phyloP scores from a whole-genome alignment of 2,113 vertebrate species.

The Passerina amoena region DNA sequence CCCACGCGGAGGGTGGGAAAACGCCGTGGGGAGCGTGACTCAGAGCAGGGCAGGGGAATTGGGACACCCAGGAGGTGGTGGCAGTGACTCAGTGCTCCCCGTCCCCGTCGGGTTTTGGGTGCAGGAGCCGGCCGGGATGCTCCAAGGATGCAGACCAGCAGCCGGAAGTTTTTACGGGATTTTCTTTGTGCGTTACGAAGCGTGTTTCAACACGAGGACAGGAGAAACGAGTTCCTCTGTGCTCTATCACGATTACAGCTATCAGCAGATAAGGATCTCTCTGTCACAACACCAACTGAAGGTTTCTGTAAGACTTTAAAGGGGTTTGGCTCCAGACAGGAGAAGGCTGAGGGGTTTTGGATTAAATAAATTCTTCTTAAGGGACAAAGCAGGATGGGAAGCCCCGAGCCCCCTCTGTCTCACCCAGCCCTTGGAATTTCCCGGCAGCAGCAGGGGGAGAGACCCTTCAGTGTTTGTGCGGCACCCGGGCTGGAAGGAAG shows the following conservation, averaged over 20 bases:
- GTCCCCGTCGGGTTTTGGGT: neutral
- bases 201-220: neutral
- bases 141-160: neutral
- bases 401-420: neutral
- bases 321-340: neutral
- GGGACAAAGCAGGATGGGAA: neutral
- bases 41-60: neutral
- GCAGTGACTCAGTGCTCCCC: neutral
- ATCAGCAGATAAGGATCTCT: constrained; percentile 30
- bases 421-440: neutral
- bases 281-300: neutral
- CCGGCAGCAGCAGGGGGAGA: neutral
- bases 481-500: neutral
- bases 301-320: neutral
- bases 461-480: neutral
- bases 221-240: neutral
- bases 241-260: neutral
- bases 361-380: neutral
- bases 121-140: neutral
- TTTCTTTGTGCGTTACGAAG: neutral
- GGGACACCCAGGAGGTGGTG: neutral
- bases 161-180: neutral
- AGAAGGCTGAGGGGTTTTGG: neutral
- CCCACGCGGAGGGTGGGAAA: neutral
- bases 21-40: neutral